phyloP scores from a whole-genome alignment of 2,113 vertebrate species.

The Calyptomena viridis region DNA sequence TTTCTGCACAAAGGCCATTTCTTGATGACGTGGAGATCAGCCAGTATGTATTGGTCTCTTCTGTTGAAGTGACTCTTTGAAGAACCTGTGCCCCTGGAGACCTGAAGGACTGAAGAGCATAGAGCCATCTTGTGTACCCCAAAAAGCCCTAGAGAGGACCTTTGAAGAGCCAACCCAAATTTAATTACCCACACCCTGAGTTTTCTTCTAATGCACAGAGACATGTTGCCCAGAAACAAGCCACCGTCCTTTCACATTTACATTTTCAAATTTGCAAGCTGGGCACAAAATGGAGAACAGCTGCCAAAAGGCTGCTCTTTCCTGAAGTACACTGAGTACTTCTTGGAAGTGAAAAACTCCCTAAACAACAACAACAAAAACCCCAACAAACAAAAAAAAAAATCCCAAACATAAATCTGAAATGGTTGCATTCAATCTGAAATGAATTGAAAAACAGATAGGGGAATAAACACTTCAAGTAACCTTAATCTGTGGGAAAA shows the following conservation, averaged over 20 bases:
- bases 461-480: background rate
- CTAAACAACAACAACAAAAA: background rate
- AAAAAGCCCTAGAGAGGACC: background rate
- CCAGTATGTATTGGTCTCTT: background rate
- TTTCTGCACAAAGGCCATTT: background rate
- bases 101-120: background rate
- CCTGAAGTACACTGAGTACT: background rate
- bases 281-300: background rate
- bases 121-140: background rate
- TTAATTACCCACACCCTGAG: background rate
- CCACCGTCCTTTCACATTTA: background rate
- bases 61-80: rapidly evolving
- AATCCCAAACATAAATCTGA: background rate
- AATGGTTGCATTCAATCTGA: background rate
- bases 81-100: background rate
- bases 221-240: background rate
- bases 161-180: background rate
- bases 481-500: background rate
- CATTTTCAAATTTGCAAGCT: background rate
- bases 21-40: rapidly evolving
- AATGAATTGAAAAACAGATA: background rate
- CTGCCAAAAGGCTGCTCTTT: background rate
- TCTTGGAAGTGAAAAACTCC: background rate
- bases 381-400: background rate
- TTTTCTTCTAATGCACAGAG: background rate